Base-by-base conservation (phyloP, 1,140 invertebrate genomes). In the Euwallacea fornicatus region DNA sequence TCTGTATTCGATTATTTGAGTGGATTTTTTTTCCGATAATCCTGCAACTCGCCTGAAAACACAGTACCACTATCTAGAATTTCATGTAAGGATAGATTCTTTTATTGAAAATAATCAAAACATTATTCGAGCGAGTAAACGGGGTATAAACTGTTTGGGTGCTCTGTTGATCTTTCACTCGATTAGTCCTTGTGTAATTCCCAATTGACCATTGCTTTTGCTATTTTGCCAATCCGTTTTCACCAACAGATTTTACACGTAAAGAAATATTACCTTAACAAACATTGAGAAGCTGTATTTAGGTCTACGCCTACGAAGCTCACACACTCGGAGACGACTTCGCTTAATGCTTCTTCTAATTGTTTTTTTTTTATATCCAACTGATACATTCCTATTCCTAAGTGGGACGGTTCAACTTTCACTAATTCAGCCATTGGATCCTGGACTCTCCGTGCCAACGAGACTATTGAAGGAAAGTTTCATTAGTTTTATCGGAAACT, bases 341-440 rank as follows among this genome's bases (percentile, higher is more conserved):
- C 89, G 74, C 93, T 89, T 9, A 97, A 81, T 0, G 90, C 88
- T 15, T 86, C 83, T 15, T 88, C 87, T 2, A 98, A 79, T 76
- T 89, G 86, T 78, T 90, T 92, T 69, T 93, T 89, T 1, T 91
- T 86, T 9, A 97, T 83, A 81, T 97, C 95, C 79, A 97, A 94
- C 82, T 98, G 92, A 79, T 97, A 98, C 88, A 96, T 93, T 46
- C 95, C 95, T 6, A 93, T 90, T 11, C 95, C 95, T 69, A 98
- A 84, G 80, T 96, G 91, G 78, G 93, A 93, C 0, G 95, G 94
- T 72, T 97, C 94, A 42, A 97, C 89, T 84, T 97, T 97, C 0
- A 97, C 93, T 66, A 95, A 86, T 83, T 97, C 95, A 47, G 91
- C 89, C 46, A 98, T 79, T 7, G 95, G 95, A 83, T 98, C 94